Percentiles rank a stretch among this genome's conserved stretches.
These are phyloP conservation scores for Parazoanthus swiftii DNA, from an alignment of 92 coral and sea anemone species.

Conservation along the genomic window DNA sequence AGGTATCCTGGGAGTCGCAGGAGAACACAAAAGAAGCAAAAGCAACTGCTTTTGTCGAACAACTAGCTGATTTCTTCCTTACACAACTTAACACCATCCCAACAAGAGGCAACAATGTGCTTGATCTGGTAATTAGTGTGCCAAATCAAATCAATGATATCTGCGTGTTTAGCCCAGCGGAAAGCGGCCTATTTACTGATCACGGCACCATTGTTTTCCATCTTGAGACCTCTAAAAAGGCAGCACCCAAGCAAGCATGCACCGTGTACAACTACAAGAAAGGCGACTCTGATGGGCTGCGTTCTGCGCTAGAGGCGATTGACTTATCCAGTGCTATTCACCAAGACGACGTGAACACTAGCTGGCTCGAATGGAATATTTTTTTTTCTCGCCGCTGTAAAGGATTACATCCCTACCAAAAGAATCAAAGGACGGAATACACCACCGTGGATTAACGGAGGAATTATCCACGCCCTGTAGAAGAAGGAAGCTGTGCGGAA, in stretches of 20 bases:
- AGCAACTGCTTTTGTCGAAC: constrained; percentile 50
- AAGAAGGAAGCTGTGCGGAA: too few species aligned
- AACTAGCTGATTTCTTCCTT: constrained; percentile 49
- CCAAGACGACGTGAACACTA: constrained; percentile 43
- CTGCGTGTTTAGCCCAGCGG: constrained; percentile 36
- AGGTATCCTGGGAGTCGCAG: constrained; percentile 35
- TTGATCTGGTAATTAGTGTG: constrained; percentile 57
- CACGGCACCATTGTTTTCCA: constrained; percentile 54
- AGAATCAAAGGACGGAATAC: neutral
- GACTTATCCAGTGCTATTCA: constrained; percentile 48
- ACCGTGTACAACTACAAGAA: constrained; percentile 56
- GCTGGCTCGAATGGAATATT: constrained; percentile 58
- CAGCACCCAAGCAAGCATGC: constrained; percentile 53
- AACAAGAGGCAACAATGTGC: constrained; percentile 48
- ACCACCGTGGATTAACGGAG: constrained; percentile 46
- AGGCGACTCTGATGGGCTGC: constrained; percentile 54
- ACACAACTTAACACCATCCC: constrained; percentile 47
- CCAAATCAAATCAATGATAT: constrained; percentile 44
- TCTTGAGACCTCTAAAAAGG: constrained; percentile 55
- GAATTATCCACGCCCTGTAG: constrained; percentile 24
- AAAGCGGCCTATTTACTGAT: constrained; percentile 62
- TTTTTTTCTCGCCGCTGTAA: constrained; percentile 46
- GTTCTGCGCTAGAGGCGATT: constrained; percentile 51
- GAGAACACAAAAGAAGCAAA: constrained; percentile 42
- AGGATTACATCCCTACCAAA: constrained; percentile 48